A percentile compares a stretch with the other conserved stretches of the same genome.
These are phyloP conservation scores for Lithodes maja DNA, from an alignment of 2,888 invertebrate genomes.

Conservation along the genomic window DNA sequence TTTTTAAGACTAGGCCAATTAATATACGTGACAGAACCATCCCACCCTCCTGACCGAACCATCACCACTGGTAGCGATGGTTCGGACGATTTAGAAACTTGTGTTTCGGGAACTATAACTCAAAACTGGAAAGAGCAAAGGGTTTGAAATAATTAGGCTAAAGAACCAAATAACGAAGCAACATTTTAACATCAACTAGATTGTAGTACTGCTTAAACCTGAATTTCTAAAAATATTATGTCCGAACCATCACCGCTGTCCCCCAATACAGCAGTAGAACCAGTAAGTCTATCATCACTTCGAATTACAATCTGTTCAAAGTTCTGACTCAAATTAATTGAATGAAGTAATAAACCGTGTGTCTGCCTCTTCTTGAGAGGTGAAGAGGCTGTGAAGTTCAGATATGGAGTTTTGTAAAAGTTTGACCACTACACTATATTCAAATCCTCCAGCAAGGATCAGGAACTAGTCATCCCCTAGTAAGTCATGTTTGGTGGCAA, in stretches of 20 bases:
- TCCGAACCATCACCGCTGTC: not conserved
- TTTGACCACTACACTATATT: not conserved
- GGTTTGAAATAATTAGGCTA: too few relatives aligned
- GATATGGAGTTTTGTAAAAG: slow-evolving; percentile 5
- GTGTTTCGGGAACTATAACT: too few relatives aligned
- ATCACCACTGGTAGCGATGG: too few relatives aligned
- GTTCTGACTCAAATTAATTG: not conserved
- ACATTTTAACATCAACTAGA: too few relatives aligned
- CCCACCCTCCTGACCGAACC: too few relatives aligned
- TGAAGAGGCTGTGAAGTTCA: slow-evolving; percentile 18
- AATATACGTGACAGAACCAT: too few relatives aligned
- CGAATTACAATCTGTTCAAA: not conserved
- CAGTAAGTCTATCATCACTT: slow-evolving; percentile 10
- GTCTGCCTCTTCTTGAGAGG: not conserved
- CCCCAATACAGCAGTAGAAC: not conserved
- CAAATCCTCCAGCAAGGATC: slow-evolving; percentile 20
- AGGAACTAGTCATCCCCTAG: slow-evolving; percentile 16
- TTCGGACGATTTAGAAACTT: too few relatives aligned
- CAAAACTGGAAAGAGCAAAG: too few relatives aligned
- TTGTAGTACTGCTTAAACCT: too few relatives aligned
- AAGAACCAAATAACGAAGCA: too few relatives aligned
- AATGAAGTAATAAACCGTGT: slow-evolving; percentile 4
- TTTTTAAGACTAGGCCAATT: too few relatives aligned
- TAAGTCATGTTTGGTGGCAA: slow-evolving; percentile 1
- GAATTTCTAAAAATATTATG: too few relatives aligned